Evolutionary conservation across 2,797 vertebrate species (phyloP).

Genomic region (Oreochromis grahami): DNA sequence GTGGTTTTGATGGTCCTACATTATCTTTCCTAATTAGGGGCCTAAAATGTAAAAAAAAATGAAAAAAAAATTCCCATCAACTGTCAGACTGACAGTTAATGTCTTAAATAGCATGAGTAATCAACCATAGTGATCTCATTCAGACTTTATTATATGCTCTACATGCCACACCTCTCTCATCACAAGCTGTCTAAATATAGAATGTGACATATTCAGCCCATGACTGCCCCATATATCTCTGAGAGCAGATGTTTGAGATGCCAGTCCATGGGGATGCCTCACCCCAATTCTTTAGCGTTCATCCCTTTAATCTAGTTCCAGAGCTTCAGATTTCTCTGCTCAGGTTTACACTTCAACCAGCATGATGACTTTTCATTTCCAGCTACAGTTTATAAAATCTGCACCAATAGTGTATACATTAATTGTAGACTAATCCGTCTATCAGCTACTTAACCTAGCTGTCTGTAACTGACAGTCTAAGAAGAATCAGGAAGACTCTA

Average conservation of each 20-base stretch:
- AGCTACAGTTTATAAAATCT: background rate
- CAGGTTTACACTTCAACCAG: background rate
- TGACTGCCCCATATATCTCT: constrained; percentile 43
- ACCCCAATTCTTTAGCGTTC: background rate
- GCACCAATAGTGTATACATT: background rate
- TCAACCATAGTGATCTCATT: background rate
- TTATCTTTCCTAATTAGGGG: background rate
- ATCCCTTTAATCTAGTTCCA: constrained; percentile 14
- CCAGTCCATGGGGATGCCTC: constrained; percentile 17
- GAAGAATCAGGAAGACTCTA: background rate
- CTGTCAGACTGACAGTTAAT: background rate
- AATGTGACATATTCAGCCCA: constrained; percentile 52
- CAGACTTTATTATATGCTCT: background rate
- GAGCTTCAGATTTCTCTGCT: background rate
- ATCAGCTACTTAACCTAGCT: background rate
- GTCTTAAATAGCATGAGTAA: background rate
- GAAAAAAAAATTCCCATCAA: background rate
- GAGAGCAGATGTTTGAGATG: constrained; percentile 59
- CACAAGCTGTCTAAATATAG: constrained; percentile 60
- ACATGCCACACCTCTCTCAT: constrained; percentile 29
- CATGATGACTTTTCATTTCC: background rate
- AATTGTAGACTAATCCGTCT: background rate
- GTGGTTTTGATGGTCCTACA: background rate
- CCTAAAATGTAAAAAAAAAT: background rate
- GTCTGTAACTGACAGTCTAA: background rate